These are phyloP conservation scores for Tachypleus tridentatus DNA, from an alignment of 1,140 invertebrate genomes.

Conservation along the genomic window DNA sequence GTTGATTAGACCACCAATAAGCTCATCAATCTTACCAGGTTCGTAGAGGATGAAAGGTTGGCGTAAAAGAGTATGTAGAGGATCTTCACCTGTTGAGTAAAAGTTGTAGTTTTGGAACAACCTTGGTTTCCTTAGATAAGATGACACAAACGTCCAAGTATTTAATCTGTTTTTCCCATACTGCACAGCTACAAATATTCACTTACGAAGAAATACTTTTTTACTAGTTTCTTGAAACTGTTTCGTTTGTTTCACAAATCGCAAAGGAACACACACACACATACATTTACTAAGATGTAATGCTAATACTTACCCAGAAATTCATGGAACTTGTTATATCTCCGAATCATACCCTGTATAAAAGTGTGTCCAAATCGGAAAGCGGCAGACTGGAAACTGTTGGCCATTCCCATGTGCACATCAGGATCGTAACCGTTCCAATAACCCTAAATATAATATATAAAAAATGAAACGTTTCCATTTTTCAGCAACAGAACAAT, in stretches of 20 bases:
- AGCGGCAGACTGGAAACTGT: conserved; percentile 38
- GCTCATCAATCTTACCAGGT: conserved; percentile 81
- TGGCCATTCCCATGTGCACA: conserved; percentile 34
- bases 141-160: too few relatives aligned
- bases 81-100: conserved; percentile 54
- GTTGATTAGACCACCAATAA: conserved; percentile 82
- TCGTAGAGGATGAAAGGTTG: conserved; percentile 80
- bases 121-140: too few relatives aligned
- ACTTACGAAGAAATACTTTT: too few relatives aligned
- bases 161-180: too few relatives aligned
- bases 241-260: too few relatives aligned
- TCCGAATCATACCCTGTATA: conserved; percentile 27
- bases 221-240: too few relatives aligned
- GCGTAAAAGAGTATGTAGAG: conserved; percentile 69
- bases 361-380: conserved; percentile 40
- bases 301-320: conserved; percentile 17
- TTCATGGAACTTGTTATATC: conserved; percentile 22
- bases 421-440: conserved; percentile 35
- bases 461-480: too few relatives aligned
- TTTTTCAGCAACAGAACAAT: too few relatives aligned
- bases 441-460: conserved; percentile 15
- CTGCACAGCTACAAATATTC: too few relatives aligned
- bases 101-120: too few relatives aligned
- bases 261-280: too few relatives aligned
- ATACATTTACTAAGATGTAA: too few relatives aligned